Evolutionary conservation across 2,797 vertebrate genomes (phyloP), one percentile per base, ranked within the genome.

Genomic region (Pseudomugil tenellus): DNA sequence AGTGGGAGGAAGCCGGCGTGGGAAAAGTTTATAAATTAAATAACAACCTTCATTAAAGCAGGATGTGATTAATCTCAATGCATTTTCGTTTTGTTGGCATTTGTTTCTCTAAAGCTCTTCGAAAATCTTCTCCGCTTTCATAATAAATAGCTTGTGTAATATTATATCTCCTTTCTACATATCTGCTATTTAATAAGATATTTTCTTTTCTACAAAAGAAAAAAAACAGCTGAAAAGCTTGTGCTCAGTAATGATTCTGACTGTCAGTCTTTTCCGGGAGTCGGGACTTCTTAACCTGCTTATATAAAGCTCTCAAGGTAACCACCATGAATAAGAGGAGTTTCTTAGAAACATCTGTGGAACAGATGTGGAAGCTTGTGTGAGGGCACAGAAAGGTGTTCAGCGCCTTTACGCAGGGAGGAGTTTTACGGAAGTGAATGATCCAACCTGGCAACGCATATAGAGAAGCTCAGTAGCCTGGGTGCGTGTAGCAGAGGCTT

Each of bases 401-500:
- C 46, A 68, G 53, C 53, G 52, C 69, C 32, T 80, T 84, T 75
- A n/a, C 75, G 65, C 53, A 70, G 67, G 66, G 57, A 78, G 77
- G 81, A 83, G 80, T 84, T 84, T 82, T 76, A 84, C 32, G 23
- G 73, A 84, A 82, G 76, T 91, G 84, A 91, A 76, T 91, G 86
- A 89, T 89, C 86, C 65, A 70, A 61, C 73, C 73, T 81, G 72
- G 68, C 72, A 65, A 63, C 77, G 74, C 73, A 70, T 61, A 57
- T 51, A 80, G 63, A 61, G 32, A 74, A 80, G 72, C 74, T 60
- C 72, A 81, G 73, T 70, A 85, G 83, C 74, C 57, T 17, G 69
- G 70, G 77, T 58, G 85, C 79, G 70, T 70, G 67, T 21, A 63
- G 58, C 37, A 58, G 63, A 70, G 74, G 72, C 72, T 72, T 63